Conservation (phyloP, 2,888 invertebrate genomes). For the Lingula anatina region DNA sequence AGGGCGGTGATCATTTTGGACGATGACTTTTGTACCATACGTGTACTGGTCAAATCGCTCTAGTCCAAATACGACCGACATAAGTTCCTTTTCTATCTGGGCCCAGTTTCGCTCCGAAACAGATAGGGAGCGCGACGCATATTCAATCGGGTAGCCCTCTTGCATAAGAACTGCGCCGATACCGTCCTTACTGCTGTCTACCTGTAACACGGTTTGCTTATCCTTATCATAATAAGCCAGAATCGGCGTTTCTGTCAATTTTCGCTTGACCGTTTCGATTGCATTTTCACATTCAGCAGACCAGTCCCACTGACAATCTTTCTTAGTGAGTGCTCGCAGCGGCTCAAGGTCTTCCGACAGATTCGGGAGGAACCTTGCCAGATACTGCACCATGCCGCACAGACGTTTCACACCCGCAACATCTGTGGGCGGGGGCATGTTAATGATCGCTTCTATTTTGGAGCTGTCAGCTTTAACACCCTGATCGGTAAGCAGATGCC, state of each 20-base stretch:
- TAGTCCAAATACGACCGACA: conserved; percentile 9
- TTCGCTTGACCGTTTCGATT: background rate
- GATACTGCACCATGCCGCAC: conserved; percentile 7
- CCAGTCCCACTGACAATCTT: conserved; percentile 3
- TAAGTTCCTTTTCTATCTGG: conserved; percentile 4
- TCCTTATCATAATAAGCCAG: conserved; percentile 2
- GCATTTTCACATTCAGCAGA: conserved; percentile 3
- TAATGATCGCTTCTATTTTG: conserved; percentile 1
- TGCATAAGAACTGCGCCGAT: conserved; percentile 5
- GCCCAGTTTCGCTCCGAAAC: conserved; percentile 4
- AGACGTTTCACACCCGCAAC: conserved; percentile 2
- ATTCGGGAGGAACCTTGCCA: conserved; percentile 10
- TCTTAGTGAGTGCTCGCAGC: conserved; percentile 3
- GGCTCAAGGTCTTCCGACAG: conserved; percentile 5
- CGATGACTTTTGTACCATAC: conserved; percentile 9
- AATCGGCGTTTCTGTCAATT: conserved; percentile 3
- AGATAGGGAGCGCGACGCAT: conserved; percentile 6
- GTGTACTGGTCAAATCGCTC: conserved; percentile 20
- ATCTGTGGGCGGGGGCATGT: conserved; percentile 4
- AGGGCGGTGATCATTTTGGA: conserved; percentile 5
- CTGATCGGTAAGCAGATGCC: background rate
- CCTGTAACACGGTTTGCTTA: conserved; percentile 2
- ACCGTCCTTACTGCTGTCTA: conserved; percentile 1
- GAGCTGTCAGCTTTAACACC: background rate
- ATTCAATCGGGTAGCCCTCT: conserved; percentile 4